phyloP scores from a whole-genome alignment of 92 coral and sea anemone species.

The Heliopora coerulea region DNA sequence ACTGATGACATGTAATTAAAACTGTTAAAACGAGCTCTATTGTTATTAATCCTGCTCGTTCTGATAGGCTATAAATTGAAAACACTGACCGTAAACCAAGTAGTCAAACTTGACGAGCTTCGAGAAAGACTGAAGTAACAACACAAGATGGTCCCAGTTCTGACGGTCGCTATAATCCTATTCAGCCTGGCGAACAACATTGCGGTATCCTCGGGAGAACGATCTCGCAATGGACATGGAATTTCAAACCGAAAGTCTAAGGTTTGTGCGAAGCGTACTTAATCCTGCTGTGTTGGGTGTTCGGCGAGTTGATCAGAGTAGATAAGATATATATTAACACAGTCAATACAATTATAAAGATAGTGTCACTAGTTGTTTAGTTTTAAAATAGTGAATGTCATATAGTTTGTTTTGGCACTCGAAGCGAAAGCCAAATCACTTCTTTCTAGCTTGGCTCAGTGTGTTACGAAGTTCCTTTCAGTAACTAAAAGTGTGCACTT shows the following conservation, averaged over 20 bases:
- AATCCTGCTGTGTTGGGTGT: slow-evolving; percentile 25
- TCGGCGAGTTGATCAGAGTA: slow-evolving; percentile 18
- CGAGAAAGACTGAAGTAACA: neutral
- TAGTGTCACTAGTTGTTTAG: slow-evolving; percentile 6
- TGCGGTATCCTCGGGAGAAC: neutral
- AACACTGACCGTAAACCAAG: neutral
- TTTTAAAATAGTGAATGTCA: slow-evolving; percentile 20
- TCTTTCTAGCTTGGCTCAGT: too few species aligned
- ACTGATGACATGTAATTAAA: slow-evolving; percentile 39
- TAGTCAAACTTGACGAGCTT: slow-evolving; percentile 20
- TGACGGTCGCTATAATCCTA: neutral
- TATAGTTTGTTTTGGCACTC: slow-evolving; percentile 18
- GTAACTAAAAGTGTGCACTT: too few species aligned
- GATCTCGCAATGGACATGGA: neutral
- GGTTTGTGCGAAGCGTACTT: slow-evolving; percentile 35
- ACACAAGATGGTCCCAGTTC: slow-evolving; percentile 12
- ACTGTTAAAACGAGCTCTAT: slow-evolving; percentile 23
- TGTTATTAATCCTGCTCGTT: neutral
- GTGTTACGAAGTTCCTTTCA: too few species aligned
- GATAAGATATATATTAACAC: slow-evolving; percentile 15
- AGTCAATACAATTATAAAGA: neutral
- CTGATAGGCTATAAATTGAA: slow-evolving; percentile 26
- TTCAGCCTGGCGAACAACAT: neutral
- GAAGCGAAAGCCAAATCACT: neutral
- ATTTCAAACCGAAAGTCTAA: slow-evolving; percentile 10